These are phyloP conservation scores for Amphimedon queenslandica DNA, from an alignment of 37 sponge, comb jelly and placozoan species.

Conservation along the genomic window DNA sequence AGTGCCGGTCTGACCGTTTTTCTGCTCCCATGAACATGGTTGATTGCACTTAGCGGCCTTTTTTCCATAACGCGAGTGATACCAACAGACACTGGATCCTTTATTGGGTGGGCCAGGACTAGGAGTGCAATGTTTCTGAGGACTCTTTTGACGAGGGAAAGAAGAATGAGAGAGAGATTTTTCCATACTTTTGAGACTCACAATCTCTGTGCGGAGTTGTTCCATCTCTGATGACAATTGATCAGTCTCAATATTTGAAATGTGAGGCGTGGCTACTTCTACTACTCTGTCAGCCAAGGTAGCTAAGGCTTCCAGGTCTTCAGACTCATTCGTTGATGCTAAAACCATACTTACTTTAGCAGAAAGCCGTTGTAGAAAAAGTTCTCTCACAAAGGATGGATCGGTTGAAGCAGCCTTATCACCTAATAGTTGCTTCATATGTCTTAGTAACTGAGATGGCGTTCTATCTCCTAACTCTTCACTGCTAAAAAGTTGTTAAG, in stretches of 20 bases:
- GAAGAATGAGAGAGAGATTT: not conserved
- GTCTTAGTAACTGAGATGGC: constrained; percentile 28
- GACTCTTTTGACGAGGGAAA: not conserved
- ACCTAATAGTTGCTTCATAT: constrained; percentile 29
- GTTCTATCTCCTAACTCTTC: constrained; percentile 33
- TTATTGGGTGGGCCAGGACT: not conserved
- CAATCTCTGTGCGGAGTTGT: not conserved
- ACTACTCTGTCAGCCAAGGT: constrained; percentile 27
- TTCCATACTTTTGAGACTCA: not conserved
- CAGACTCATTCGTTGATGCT: not conserved
- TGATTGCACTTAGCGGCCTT: constrained; percentile 41
- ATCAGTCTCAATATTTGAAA: not conserved
- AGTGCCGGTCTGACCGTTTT: constrained; percentile 61
- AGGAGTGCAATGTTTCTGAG: not conserved
- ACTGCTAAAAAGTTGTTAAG: constrained; percentile 6
- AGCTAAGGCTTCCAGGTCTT: constrained; percentile 24
- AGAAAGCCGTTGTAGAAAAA: constrained; percentile 37
- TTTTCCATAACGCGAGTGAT: constrained; percentile 38
- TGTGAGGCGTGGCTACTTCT: constrained; percentile 4
- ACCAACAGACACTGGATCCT: constrained; percentile 35
- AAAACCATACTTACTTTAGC: constrained; percentile 29
- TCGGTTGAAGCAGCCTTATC: not conserved
- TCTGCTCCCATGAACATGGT: constrained; percentile 31
- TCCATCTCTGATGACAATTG: not conserved
- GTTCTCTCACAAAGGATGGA: constrained; percentile 16